Evolutionary conservation across 2,888 invertebrate species (phyloP), one percentile per base, ranked within the genome.

Genomic region (Petrolisthes cinctipes): DNA sequence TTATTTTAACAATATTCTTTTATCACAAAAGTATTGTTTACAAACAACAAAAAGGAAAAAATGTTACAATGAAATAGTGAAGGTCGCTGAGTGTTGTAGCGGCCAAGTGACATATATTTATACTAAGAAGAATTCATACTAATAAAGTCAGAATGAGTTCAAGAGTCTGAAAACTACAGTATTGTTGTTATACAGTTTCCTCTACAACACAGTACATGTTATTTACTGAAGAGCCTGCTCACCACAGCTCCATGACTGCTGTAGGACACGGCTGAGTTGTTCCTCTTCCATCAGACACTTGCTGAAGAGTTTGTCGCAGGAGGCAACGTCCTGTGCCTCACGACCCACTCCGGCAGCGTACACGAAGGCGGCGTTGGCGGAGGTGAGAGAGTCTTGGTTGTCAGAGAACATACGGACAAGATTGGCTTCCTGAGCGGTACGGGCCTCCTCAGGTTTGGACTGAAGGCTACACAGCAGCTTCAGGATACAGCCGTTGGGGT

Each of bases 401-500:
- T 81, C 71, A 54, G 80, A 51, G 66, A 88, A 84, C 84, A 88
- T 73, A 61, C 66, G 79, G 17, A 75, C 54, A 68, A 88, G 79
- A 7, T 61, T 5, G 75, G 68, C 71, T 76, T 88, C 84, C 54
- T 88, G 57, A 54, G 83, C 17, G n/a, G 87, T 81, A 71, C 80
- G 79, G 61, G 23, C 20, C 14, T 5, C 51, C 54, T 81, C 61
- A 17, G 83, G 57, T 37, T 57, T 84, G 54, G 81, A 53, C 57
- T 81, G 61, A 11, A 84, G 53, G 51, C 66, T 71, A 23, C 87
- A 88, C 53, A 88, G 84, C 66, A 88, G 80, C 81, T 88, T 88
- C 37, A 88, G 83, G 56, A 88, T 61, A 76, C 87, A 88, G 75
- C 87, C 87, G 51, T 81, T 61, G 14, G 80, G 84, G 54, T 88